Conservation (phyloP, 2,888 invertebrate species). For the Xanthorhoe spadicearia region DNA sequence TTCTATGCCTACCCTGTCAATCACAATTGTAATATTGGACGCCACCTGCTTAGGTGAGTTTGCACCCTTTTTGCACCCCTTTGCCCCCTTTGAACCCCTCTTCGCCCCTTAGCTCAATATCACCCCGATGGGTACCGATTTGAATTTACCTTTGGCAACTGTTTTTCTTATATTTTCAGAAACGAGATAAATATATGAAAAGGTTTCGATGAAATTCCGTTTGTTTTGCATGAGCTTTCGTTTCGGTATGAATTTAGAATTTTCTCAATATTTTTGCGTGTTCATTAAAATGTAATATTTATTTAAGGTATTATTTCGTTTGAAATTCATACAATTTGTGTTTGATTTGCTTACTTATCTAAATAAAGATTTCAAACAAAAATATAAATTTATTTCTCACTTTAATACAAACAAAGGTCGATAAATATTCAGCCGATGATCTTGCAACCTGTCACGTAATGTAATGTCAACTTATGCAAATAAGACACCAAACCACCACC, state of each 20-base stretch:
- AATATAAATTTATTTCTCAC: too few species aligned
- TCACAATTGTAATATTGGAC: constrained; percentile 42
- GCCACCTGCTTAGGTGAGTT: constrained; percentile 41
- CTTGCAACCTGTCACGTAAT: too few species aligned
- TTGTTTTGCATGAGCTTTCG: not conserved
- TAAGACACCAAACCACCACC: too few species aligned
- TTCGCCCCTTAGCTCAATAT: constrained; percentile 32
- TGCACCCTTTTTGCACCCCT: constrained; percentile 27
- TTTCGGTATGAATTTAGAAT: not conserved
- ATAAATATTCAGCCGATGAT: too few species aligned
- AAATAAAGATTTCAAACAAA: too few species aligned
- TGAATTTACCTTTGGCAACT: constrained; percentile 39
- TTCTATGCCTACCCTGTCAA: constrained; percentile 42
- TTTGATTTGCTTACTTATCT: too few species aligned
- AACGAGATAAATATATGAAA: constrained; percentile 16
- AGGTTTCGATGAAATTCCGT: not conserved
- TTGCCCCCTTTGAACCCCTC: constrained; percentile 8
- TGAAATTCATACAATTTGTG: too few species aligned
- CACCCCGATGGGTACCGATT: constrained; percentile 36
- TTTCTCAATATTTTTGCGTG: too few species aligned
- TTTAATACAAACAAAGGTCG: too few species aligned
- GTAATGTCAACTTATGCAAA: too few species aligned
- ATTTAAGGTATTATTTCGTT: too few species aligned
- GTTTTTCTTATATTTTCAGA: constrained; percentile 30
- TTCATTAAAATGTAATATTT: too few species aligned